Base-by-base conservation (phyloP, 2,888 invertebrate species). In the Synergus umbraculus region DNA sequence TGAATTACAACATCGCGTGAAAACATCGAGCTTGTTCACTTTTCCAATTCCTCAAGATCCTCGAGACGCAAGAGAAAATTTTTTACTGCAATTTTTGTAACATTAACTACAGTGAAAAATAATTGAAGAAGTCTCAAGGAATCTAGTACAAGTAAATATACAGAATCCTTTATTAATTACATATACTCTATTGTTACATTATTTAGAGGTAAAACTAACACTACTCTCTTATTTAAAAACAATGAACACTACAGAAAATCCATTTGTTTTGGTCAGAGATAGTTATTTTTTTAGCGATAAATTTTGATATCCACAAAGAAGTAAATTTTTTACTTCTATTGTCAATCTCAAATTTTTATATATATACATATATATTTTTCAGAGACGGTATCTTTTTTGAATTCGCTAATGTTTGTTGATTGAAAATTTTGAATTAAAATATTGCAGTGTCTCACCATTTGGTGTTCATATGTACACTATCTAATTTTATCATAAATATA, bases 401-500 rank as follows among this genome's bases (percentile, higher is more conserved):
- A 12, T 10, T 46, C 13, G 0, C 22, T 63, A 29, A 29, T 29
- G 63, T 37, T 73, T 58, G n/a, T 12, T 37, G 10, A 37, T 54
- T 73, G 54, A 37, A 54, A n/a, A 18, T 73, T n/a, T 8, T 37
- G 10, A 49, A 73, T 41, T 41, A 73, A 73, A 73, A 73, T 58
- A 73, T 73, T 54, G 37, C 41, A 54, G 54, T 73, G 73, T 54
- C 54, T 54, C 54, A 67, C 60, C 76, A 78, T 78, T 44, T 54
- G 69, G 81, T 81, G 81, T 77, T 83, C 77, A 83, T 83, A 83
- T 83, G 80, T 81, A 83, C 80, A 81, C 58, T 77, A 64, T 79
- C 77, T 79, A 67, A 79, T 67, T 73, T 67, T 83, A 79, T 83
- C 80, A 83, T 83, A 83, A 81, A 83, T 83, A 83, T 83, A 83